Evolutionary conservation across 2,888 invertebrate species (phyloP).

Genomic region (Nowickia ferox): DNA sequence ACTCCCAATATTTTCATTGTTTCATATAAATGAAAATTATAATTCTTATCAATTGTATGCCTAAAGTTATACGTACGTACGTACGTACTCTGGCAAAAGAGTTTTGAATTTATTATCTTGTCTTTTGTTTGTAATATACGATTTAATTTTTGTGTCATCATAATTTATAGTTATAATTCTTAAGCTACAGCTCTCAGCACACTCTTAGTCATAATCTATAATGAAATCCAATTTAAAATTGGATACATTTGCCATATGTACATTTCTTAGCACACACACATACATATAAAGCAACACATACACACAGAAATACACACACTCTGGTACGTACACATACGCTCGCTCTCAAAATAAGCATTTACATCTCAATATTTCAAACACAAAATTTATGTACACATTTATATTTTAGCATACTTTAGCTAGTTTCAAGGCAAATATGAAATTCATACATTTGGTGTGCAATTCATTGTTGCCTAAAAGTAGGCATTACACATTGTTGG

Average conservation of each 20-base stretch:
- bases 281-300: background rate
- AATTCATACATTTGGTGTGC: constrained; percentile 46
- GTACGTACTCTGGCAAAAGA: constrained; percentile 4
- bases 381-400: constrained; percentile 38
- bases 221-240: constrained; percentile 65
- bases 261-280: constrained; percentile 5
- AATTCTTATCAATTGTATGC: background rate
- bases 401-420: constrained; percentile 46
- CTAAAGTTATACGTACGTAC: background rate
- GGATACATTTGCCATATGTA: constrained; percentile 54
- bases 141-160: constrained; percentile 60
- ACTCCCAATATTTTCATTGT: background rate
- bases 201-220: constrained; percentile 49
- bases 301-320: background rate
- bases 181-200: constrained; percentile 42
- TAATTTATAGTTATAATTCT: constrained; percentile 61
- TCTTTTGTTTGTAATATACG: constrained; percentile 49
- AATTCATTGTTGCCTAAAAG: constrained; percentile 55
- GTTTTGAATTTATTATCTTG: constrained; percentile 47
- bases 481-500: constrained; percentile 42
- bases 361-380: constrained; percentile 63
- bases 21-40: background rate
- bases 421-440: constrained; percentile 46
- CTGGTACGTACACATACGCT: background rate
- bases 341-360: constrained; percentile 47